Evolutionary conservation across 92 coral and sea anemone genomes (phyloP), one percentile per base, ranked within the genome.

Genomic region (Anthopleura xanthogrammica): DNA sequence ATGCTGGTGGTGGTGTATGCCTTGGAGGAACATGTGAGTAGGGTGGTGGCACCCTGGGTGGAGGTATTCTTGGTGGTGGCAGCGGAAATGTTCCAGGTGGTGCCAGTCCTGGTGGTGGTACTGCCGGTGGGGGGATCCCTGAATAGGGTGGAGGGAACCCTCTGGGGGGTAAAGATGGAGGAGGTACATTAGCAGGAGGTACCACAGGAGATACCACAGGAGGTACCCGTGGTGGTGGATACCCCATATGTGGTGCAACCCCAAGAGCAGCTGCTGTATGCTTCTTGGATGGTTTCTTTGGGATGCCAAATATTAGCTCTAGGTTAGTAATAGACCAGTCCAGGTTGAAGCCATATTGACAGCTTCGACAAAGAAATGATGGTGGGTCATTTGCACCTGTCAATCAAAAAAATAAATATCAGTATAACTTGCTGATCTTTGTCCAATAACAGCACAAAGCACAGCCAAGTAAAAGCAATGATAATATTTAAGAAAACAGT

Each of bases 321-420:
- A 97, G 93, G 91, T 97, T 97, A 41, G 98, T 91, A 16, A 82
- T 70, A 14, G 98, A 95, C 99, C 99, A 97, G 89, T 97, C 93
- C 29, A 97, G 90, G 90, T 97, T 97, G 88, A 97, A 97, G 65
- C 99, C 99, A 86, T 94, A 97, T 48, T 87, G 94, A 62, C 99
- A 97, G 14, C 75, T 80, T 82, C 89, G 95, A 82, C 99, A 97
- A 85, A 94, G 99, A 73, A 97, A 97, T 40, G 99, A 97, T 5
- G 99, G 99, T 3, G 99, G 98, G 70, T 91, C 93, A 89, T 92
- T 97, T 12, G 89, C 87, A 24, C 99, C 99, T 97, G 74, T 16
- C 42, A 73, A 43, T n/a, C 20, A 24, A 72, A 29, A 68, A 22
- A n/a, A 77, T 41, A 58, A 58, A 58, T 46, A 46, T 46, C 19